phyloP scores from a whole-genome alignment of 2,797 vertebrate genomes.

The Nyctibius grandis region DNA sequence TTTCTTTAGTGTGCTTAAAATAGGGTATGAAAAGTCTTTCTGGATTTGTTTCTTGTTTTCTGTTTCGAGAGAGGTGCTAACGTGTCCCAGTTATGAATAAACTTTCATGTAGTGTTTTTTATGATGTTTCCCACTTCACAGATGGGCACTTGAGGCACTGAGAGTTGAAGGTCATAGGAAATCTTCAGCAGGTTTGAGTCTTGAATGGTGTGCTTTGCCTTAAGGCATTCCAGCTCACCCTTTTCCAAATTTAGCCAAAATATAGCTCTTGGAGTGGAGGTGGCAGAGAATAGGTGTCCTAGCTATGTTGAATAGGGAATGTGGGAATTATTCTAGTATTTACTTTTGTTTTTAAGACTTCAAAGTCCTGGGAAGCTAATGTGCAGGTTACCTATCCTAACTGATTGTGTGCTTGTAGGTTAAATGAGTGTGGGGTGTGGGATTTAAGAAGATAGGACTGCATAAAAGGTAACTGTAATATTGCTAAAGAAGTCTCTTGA shows the following conservation, averaged over 20 bases:
- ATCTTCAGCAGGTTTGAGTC: background rate
- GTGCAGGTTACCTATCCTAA: background rate
- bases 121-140: background rate
- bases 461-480: background rate
- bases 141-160: background rate
- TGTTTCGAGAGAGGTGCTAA: background rate
- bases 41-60: background rate
- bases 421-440: accelerated
- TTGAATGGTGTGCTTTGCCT: background rate
- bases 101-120: background rate
- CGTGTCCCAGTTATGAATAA: background rate
- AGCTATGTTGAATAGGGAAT: background rate
- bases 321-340: background rate
- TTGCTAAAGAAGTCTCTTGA: background rate
- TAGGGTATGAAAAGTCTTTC: background rate
- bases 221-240: background rate
- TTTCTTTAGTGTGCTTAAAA: background rate
- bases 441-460: background rate
- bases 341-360: background rate
- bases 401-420: background rate
- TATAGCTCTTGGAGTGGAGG: background rate
- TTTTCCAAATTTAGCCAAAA: background rate
- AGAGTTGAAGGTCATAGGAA: background rate
- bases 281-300: background rate
- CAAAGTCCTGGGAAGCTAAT: background rate